These are phyloP conservation scores for Exephanes ischioxanthus DNA, from an alignment of 2,888 invertebrate genomes.

Conservation along the genomic window DNA sequence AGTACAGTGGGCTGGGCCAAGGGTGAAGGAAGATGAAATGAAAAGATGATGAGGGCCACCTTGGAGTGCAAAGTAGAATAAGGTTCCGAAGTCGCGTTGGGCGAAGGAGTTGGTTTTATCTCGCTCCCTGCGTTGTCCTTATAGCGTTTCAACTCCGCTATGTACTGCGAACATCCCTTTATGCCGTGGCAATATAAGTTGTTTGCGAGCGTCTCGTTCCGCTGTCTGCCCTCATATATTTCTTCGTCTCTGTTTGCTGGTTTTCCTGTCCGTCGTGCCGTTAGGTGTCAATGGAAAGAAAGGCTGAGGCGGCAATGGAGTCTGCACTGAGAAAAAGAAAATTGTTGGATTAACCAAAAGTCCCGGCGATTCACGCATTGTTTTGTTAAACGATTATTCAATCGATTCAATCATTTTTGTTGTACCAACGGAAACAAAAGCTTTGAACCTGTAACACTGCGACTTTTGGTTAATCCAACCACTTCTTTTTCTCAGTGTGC, in stretches of 20 bases:
- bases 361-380: too few relatives aligned
- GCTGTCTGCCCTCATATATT: conserved; percentile 55
- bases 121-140: conserved; percentile 51
- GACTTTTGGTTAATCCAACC: too few relatives aligned
- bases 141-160: conserved; percentile 45
- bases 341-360: too few relatives aligned
- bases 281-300: conserved; percentile 50
- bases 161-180: conserved; percentile 34
- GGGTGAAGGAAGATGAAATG: conserved; percentile 40
- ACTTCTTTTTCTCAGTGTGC: too few relatives aligned
- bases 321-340: neutral
- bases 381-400: too few relatives aligned
- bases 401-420: too few relatives aligned
- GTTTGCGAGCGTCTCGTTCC: conserved; percentile 64
- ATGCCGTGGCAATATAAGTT: conserved; percentile 63
- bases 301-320: neutral
- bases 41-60: conserved; percentile 38
- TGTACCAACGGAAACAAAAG: too few relatives aligned
- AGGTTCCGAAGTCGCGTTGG: conserved; percentile 35
- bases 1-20: conserved; percentile 25
- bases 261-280: conserved; percentile 28
- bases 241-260: conserved; percentile 68
- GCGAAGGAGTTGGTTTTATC: conserved; percentile 52
- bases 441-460: too few relatives aligned
- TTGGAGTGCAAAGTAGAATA: conserved; percentile 40